Percentiles rank a stretch among this genome's conserved stretches.
These are phyloP conservation scores for Thunnus thynnus DNA, from an alignment of 2,113 vertebrate genomes.

Conservation along the genomic window DNA sequence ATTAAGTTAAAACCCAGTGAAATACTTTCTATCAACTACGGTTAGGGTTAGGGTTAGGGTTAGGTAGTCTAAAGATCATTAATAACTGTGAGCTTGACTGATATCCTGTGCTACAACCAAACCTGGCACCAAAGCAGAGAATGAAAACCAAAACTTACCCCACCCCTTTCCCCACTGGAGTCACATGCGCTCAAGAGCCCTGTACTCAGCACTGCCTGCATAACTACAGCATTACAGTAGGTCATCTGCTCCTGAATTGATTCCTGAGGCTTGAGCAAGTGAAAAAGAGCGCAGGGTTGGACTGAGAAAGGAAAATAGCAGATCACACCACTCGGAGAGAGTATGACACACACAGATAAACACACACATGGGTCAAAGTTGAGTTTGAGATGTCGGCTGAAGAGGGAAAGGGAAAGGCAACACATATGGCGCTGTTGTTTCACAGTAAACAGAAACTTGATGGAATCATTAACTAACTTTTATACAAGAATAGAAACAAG, in stretches of 20 bases:
- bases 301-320: slow-evolving; percentile 72
- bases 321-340: slow-evolving; percentile 28
- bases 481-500: slow-evolving; percentile 20
- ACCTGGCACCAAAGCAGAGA: slow-evolving; percentile 30
- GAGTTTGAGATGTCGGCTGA: slow-evolving; percentile 29
- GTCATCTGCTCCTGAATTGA: slow-evolving; percentile 29
- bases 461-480: slow-evolving; percentile 38
- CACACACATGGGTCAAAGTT: slow-evolving; percentile 35
- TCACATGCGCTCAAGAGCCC: slow-evolving; percentile 27
- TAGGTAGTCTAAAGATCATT: neutral
- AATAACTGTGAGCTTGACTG: slow-evolving; percentile 5
- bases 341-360: slow-evolving; percentile 7
- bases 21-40: neutral
- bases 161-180: neutral
- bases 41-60: too few species aligned
- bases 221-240: slow-evolving; percentile 19
- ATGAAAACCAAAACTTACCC: slow-evolving; percentile 55
- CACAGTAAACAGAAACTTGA: slow-evolving; percentile 64
- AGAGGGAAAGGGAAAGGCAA: slow-evolving; percentile 53
- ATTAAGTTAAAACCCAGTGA: neutral
- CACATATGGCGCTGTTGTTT: neutral
- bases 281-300: slow-evolving; percentile 24
- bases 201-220: slow-evolving; percentile 15
- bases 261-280: slow-evolving; percentile 45
- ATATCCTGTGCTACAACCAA: neutral